Evolutionary conservation across 1,140 invertebrate genomes (phyloP), one percentile per base, ranked within the genome.

Genomic region (Nebria ingens): DNA sequence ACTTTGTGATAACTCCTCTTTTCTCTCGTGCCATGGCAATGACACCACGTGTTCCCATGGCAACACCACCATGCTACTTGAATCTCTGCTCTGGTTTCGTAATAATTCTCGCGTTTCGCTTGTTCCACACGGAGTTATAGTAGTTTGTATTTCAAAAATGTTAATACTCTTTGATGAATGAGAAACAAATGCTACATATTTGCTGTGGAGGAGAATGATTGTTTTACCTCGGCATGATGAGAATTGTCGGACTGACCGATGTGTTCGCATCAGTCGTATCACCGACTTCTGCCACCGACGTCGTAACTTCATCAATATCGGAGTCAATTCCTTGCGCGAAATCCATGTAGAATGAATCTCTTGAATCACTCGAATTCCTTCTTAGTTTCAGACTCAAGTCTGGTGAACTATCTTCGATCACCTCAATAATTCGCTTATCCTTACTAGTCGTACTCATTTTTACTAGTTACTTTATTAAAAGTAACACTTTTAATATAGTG

Each of bases 311-410:
- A 67, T 91, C 88, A 63, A 91, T 91, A 65, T 91, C 88, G 19
- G 87, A 90, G 69, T 91, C 87, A 64, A 91, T 90, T 20, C 88
- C 88, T 74, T 86, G 79, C 61, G 87, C 87, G 64, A 91, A 89
- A 71, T 89, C 87, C 87, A 90, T 89, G 66, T 90, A 91, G 68
- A 89, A 90, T 22, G 86, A 89, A 68, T 91, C 88, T 53, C 87
- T 77, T 6, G 88, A 91, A 73, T 89, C 87, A 65, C 85, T 88
- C 20, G 86, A 89, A 19, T 87, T 87, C 52, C 87, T 80, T 58
- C 88, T 79, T 62, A 91, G 71, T 71, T 89, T 86, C 53, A 91
- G 76, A 70, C 86, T 87, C 67, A 91, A 74, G 74, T 91, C 87
- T 52, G 87, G 86, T 21, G 87, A 89, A 69, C 86, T 88, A 72